phyloP scores from a whole-genome alignment of 1,140 invertebrate genomes.

The Bombus polaris region DNA sequence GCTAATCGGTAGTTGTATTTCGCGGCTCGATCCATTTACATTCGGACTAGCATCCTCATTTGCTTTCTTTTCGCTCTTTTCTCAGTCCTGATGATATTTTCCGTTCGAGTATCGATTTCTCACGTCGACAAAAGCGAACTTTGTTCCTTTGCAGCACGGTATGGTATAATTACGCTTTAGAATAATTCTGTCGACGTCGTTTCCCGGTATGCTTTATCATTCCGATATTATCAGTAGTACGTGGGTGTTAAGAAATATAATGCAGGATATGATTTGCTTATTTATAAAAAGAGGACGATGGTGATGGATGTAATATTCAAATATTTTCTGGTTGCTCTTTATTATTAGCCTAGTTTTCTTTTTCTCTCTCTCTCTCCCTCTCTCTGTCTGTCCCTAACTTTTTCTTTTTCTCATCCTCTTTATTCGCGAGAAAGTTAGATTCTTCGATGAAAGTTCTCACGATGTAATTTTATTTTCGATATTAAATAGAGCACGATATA shows the following conservation, averaged over 20 bases:
- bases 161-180: constrained; percentile 1
- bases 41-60: neutral
- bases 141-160: neutral
- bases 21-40: neutral
- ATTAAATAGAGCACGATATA: neutral
- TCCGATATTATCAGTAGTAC: neutral
- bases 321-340: constrained; percentile 3
- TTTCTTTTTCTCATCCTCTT: neutral
- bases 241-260: too few relatives aligned
- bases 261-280: neutral
- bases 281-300: constrained; percentile 3
- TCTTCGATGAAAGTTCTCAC: neutral
- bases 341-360: constrained; percentile 5
- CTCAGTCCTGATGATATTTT: neutral
- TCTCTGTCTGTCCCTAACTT: neutral
- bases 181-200: constrained; percentile 10
- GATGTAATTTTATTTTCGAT: neutral
- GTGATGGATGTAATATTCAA: neutral
- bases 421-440: neutral
- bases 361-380: neutral
- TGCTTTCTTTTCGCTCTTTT: too few relatives aligned
- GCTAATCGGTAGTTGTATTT: constrained; percentile 10
- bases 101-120: constrained; percentile 28
- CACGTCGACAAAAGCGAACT: neutral
- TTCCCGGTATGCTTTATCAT: neutral